phyloP scores from a whole-genome alignment of 2,797 vertebrate species.

The Sebastes taczanowskii region DNA sequence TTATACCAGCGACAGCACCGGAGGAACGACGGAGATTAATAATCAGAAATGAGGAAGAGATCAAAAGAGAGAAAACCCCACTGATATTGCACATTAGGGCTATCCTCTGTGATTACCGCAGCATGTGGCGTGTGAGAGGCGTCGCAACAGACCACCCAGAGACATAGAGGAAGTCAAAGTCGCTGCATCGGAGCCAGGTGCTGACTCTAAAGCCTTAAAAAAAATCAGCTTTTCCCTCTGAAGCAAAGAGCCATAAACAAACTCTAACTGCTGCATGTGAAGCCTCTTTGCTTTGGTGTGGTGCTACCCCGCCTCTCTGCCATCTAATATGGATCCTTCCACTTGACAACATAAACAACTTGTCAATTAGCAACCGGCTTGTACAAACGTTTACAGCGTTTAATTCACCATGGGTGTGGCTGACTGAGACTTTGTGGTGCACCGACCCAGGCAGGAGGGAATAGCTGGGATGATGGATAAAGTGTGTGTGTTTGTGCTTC shows the following conservation, averaged over 20 bases:
- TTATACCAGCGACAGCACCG: constrained; percentile 25
- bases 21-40: constrained; percentile 43
- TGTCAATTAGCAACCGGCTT: constrained; percentile 74
- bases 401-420: constrained; percentile 51
- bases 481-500: constrained; percentile 18
- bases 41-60: constrained; percentile 48
- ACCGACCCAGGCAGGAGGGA: background rate
- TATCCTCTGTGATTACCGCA: constrained; percentile 32
- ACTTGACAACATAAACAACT: constrained; percentile 69
- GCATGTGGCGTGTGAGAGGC: constrained; percentile 19
- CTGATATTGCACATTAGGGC: constrained; percentile 21
- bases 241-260: constrained; percentile 59
- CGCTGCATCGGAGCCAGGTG: background rate
- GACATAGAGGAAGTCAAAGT: constrained; percentile 36
- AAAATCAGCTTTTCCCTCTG: constrained; percentile 21
- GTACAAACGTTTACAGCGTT: constrained; percentile 61
- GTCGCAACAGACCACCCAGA: constrained; percentile 59
- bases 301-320: constrained; percentile 34
- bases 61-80: constrained; percentile 42
- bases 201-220: constrained; percentile 41
- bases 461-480: constrained; percentile 29
- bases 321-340: constrained; percentile 53
- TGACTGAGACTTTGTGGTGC: constrained; percentile 25
- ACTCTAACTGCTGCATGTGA: constrained; percentile 62
- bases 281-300: constrained; percentile 51